These are phyloP conservation scores for Ephydatia muelleri DNA, from an alignment of 37 sponge, comb jelly and placozoan genomes.

Conservation along the genomic window DNA sequence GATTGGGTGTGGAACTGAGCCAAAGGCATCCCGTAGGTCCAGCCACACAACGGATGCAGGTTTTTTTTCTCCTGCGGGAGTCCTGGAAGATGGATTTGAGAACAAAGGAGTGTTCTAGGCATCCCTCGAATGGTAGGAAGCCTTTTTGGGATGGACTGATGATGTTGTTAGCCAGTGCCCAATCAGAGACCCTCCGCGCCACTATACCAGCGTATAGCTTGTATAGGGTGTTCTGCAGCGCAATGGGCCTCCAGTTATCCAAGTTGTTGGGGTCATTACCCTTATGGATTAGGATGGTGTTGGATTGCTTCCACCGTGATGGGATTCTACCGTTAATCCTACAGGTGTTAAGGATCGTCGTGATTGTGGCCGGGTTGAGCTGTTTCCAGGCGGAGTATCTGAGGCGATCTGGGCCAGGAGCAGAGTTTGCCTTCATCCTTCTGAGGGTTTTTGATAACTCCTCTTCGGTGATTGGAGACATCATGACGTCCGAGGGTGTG, in stretches of 20 bases:
- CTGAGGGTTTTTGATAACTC: background rate
- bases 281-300: conserved; percentile 36
- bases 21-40: conserved; percentile 49
- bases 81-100: conserved; percentile 27
- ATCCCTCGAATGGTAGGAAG: conserved; percentile 48
- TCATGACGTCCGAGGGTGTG: background rate
- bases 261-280: background rate
- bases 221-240: conserved; percentile 41
- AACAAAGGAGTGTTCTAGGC: conserved; percentile 37
- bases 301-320: conserved; percentile 23
- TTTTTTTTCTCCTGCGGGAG: conserved; percentile 14
- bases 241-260: conserved; percentile 48
- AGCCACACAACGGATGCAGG: conserved; percentile 28
- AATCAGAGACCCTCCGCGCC: conserved; percentile 14
- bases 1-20: conserved; percentile 31
- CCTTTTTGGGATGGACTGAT: conserved; percentile 30
- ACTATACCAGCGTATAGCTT: conserved; percentile 32
- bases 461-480: background rate
- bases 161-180: background rate
- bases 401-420: background rate
- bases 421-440: background rate
- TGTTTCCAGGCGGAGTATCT: background rate
- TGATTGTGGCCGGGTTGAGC: background rate
- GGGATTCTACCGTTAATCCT: conserved; percentile 6
- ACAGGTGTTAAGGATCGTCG: background rate